Base-by-base conservation (phyloP, 1,140 invertebrate species). In the Hydropsyche tenuis region DNA sequence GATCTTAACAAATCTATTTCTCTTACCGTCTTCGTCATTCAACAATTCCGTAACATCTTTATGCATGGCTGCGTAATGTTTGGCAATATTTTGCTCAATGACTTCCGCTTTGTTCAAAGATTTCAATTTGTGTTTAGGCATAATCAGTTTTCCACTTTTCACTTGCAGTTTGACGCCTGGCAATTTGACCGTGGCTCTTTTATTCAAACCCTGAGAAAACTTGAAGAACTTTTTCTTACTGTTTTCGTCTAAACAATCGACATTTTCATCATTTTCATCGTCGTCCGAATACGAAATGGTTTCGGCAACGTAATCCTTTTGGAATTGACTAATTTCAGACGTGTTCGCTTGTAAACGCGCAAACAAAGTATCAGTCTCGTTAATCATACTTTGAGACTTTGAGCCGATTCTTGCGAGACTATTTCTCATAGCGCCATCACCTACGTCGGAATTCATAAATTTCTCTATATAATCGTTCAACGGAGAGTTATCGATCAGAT, bases 381-480 rank as follows among this genome's bases (percentile, higher is more conserved):
- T n/a, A n/a, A n/a, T n/a, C n/a, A n/a, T n/a, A n/a, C n/a, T n/a
- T 45, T 45, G 7, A 45, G n/a, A 45, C n/a, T 45, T 45, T 9
- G n/a, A 7, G 43, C 7, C n/a, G 43, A 45, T 45, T 9, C 14
- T 62, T 5, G n/a, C 6, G 5, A 16, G 20, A 25, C 20, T 16
- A 20, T 51, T 16, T 4, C 14, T 4, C 5, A 14, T 5, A 4
- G 20, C 3, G 5, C 48, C 56, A 23, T 16, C 4, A 62, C 11
- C 7, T 18, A n/a, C 46, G 46, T 74, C 43, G n/a, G 14, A 45
- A 60, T 69, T 69, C 70, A 77, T 74, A 30, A 80, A 71, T 48
- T 82, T 78, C 70, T 80, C 74, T 20, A 83, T 77, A 72, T 79
- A 82, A 27, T 79, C 77, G 68, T 79, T 81, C 12, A 83, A 73